Evolutionary conservation across 2,113 vertebrate species (phyloP).

Genomic region (Aptenodytes forsteri): DNA sequence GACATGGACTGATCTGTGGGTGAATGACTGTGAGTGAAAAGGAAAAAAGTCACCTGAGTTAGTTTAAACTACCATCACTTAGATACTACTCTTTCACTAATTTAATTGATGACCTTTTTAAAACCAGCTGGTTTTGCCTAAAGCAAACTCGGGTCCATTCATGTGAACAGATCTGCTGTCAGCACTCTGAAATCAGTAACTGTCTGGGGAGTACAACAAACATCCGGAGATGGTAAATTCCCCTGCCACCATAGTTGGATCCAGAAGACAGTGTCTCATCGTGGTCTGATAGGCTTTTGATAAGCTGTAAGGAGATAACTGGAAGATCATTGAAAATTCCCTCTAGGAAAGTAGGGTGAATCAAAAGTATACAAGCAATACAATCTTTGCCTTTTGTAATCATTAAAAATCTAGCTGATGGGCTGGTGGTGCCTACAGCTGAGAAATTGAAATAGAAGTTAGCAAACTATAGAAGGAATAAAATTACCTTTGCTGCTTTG

Average conservation of each 20-base stretch:
- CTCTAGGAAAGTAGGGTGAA: not conserved
- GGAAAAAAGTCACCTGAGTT: not conserved
- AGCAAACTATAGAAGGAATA: not conserved
- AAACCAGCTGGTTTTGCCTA: not conserved
- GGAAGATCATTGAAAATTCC: not conserved
- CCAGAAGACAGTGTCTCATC: not conserved
- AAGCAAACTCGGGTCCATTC: not conserved
- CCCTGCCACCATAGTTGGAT: not conserved
- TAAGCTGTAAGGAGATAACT: not conserved
- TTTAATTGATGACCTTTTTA: not conserved
- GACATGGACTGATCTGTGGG: not conserved
- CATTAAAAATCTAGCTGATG: not conserved
- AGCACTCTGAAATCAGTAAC: not conserved
- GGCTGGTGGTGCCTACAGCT: not conserved
- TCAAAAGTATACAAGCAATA: not conserved
- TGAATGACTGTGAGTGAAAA: not conserved
- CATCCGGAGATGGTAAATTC: not conserved
- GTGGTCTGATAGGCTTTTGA: not conserved
- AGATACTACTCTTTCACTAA: not conserved
- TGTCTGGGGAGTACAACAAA: not conserved
- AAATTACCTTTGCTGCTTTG: not conserved
- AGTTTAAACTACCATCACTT: not conserved
- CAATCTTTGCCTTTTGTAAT: not conserved
- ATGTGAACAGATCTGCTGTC: not conserved
- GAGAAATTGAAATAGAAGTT: not conserved